phyloP scores from a whole-genome alignment of 2,797 vertebrate genomes.

The Notamacropus eugenii region DNA sequence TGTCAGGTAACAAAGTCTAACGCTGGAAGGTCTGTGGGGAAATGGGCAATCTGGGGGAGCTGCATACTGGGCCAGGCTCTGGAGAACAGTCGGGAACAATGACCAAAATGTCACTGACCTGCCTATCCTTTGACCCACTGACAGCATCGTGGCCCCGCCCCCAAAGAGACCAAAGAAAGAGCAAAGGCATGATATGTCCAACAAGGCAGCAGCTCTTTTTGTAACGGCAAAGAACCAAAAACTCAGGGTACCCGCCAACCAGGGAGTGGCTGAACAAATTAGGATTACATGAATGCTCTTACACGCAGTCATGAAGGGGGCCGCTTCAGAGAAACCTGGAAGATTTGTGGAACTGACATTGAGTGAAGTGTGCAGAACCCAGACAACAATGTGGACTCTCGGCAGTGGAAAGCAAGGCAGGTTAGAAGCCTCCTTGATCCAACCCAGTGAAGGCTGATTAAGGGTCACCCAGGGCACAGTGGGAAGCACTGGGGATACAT shows the following conservation, averaged over 20 bases:
- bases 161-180: background rate
- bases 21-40: too few relatives aligned
- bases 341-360: background rate
- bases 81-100: too few relatives aligned
- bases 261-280: background rate
- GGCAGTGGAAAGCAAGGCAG: background rate
- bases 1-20: too few relatives aligned
- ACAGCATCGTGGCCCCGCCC: too few relatives aligned
- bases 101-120: too few relatives aligned
- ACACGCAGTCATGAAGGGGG: background rate
- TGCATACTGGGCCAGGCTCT: too few relatives aligned
- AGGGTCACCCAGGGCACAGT: too few relatives aligned
- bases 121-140: too few relatives aligned
- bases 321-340: background rate
- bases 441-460: background rate
- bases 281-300: background rate
- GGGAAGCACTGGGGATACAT: too few relatives aligned
- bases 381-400: background rate
- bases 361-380: background rate
- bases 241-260: too few relatives aligned
- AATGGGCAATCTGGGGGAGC: too few relatives aligned
- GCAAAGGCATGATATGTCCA: background rate
- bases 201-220: background rate
- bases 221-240: background rate
- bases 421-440: background rate